Percentiles rank a stretch among this genome's conserved stretches.
phyloP scores from a whole-genome alignment of 2,797 vertebrate genomes.

The Tachyglossus aculeatus region DNA sequence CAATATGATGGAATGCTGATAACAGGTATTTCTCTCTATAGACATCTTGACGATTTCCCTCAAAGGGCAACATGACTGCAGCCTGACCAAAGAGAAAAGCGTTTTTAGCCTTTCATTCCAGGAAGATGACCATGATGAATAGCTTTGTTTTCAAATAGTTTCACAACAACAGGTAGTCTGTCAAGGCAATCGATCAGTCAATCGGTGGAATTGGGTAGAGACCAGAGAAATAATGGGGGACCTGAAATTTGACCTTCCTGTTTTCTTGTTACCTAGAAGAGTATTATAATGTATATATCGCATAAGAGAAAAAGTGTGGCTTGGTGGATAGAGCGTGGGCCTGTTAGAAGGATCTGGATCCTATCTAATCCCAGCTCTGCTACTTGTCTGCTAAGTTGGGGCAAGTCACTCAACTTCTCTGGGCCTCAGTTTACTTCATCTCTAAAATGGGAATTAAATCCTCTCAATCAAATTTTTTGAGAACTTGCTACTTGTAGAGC shows the following conservation, averaged over 20 bases:
- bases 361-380: no score
- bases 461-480: no score
- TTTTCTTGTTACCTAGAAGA: background rate
- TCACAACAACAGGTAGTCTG: background rate
- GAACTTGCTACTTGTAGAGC: no score
- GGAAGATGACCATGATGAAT: conserved; percentile 47
- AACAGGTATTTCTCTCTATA: conserved; percentile 6
- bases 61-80: conserved; percentile 40
- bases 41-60: conserved; percentile 39
- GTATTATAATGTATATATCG: background rate
- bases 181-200: no score
- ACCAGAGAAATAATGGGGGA: background rate
- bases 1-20: conserved; percentile 22
- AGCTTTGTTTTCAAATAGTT: background rate
- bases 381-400: no score
- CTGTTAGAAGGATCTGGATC: no score
- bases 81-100: conserved; percentile 66
- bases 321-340: no score
- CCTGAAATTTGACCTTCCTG: conserved; percentile 5
- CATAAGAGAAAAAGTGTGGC: no score
- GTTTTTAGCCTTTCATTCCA: conserved; percentile 69
- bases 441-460: no score
- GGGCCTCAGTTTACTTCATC: no score
- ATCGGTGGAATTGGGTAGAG: no score
- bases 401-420: no score